These are phyloP conservation scores for Cecropterus lyciades DNA, from an alignment of 1,140 invertebrate species.

Conservation along the genomic window DNA sequence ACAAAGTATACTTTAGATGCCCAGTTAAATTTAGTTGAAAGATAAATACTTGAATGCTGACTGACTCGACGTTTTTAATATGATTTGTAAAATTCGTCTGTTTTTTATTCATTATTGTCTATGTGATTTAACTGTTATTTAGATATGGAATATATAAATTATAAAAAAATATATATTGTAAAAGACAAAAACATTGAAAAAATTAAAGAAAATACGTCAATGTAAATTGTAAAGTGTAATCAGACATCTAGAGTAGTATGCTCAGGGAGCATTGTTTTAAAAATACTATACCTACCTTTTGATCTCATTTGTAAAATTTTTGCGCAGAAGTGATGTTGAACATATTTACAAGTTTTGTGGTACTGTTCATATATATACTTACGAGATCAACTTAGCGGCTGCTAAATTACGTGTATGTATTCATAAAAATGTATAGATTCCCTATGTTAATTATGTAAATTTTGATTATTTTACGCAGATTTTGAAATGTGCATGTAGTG, in stretches of 20 bases:
- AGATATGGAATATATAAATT: too few species aligned
- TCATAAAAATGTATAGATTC: background rate
- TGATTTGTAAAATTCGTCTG: too few species aligned
- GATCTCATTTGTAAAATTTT: constrained; percentile 46
- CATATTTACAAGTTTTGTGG: background rate
- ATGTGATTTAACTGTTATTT: too few species aligned
- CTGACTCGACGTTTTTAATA: too few species aligned
- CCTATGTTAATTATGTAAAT: background rate
- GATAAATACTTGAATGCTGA: too few species aligned
- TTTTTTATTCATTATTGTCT: too few species aligned
- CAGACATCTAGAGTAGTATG: constrained; percentile 38
- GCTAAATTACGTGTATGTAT: constrained; percentile 1
- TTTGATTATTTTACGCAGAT: background rate
- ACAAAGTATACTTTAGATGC: too few species aligned
- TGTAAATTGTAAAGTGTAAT: constrained; percentile 45
- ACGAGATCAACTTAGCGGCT: background rate
- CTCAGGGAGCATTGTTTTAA: constrained; percentile 56
- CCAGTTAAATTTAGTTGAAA: too few species aligned
- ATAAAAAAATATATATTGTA: too few species aligned
- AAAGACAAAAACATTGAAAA: constrained; percentile 36
- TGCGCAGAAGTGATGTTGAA: constrained; percentile 23
- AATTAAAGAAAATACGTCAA: constrained; percentile 21
- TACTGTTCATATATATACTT: background rate
- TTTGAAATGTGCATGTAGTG: background rate
- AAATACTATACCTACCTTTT: constrained; percentile 33